These are phyloP conservation scores for Thalassarche chlororhynchos DNA, from an alignment of 2,113 vertebrate genomes.

Conservation along the genomic window DNA sequence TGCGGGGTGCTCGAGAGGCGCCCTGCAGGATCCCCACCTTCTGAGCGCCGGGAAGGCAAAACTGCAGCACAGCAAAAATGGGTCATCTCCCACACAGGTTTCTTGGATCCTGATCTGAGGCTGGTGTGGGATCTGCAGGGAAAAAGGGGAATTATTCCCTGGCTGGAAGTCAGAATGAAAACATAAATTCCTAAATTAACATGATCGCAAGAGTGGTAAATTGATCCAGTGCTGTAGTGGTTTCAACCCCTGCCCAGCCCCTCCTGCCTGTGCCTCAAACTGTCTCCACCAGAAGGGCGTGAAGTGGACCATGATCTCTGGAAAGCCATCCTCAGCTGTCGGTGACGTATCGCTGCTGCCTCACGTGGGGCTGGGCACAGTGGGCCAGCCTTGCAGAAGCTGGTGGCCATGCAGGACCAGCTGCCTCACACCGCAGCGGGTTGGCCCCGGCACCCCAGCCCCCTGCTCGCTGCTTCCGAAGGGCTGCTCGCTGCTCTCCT, in stretches of 20 bases:
- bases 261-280: background rate
- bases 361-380: accelerated
- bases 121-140: background rate
- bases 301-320: background rate
- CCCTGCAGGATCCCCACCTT: background rate
- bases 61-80: background rate
- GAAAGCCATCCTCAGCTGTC: accelerated
- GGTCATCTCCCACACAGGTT: background rate
- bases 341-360: accelerated
- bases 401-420: background rate
- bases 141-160: background rate
- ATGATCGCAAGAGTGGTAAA: accelerated
- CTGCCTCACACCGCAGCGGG: accelerated
- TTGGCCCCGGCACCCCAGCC: background rate
- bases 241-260: background rate
- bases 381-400: background rate
- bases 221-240: background rate
- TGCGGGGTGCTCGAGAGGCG: background rate
- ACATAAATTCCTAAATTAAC: background rate
- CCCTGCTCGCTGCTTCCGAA: background rate
- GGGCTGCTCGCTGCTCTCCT: background rate
- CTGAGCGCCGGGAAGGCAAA: accelerated
- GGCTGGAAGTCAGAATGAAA: background rate
- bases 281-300: background rate
- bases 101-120: background rate